A percentile compares a stretch with the other conserved stretches of the same genome.
Conservation (phyloP, 2,888 invertebrate species). For the Stenichneumon culpator region DNA sequence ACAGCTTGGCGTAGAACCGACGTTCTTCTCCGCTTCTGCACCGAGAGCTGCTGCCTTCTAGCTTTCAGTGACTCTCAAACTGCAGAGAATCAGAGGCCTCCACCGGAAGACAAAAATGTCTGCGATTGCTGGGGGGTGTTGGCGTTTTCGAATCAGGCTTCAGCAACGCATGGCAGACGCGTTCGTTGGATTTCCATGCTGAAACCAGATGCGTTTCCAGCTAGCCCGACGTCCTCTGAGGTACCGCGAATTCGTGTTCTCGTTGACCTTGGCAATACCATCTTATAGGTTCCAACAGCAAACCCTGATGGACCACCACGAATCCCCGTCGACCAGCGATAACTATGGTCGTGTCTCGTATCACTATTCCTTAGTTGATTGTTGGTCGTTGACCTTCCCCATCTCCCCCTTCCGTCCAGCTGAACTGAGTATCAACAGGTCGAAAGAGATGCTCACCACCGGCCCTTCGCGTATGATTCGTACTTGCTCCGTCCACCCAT, state of each 20-base stretch:
- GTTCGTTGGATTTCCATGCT: neutral
- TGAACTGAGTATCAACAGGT: conserved; percentile 64
- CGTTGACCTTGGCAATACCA: conserved; percentile 7
- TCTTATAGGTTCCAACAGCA: neutral
- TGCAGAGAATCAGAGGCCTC: conserved; percentile 1
- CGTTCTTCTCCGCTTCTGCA: conserved; percentile 76
- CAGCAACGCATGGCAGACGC: neutral
- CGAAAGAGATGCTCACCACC: conserved; percentile 61
- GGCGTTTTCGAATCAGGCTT: neutral
- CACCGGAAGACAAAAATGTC: neutral
- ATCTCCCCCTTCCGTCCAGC: conserved; percentile 45
- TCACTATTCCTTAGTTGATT: conserved; percentile 61
- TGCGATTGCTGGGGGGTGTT: neutral
- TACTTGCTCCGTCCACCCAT: conserved; percentile 37
- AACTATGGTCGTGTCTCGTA: conserved; percentile 64
- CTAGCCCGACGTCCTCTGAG: neutral
- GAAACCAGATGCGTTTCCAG: neutral
- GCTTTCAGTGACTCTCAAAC: conserved; percentile 67
- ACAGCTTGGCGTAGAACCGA: conserved; percentile 82
- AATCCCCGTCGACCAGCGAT: conserved; percentile 42
- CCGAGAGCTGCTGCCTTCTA: conserved; percentile 69
- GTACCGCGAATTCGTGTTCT: neutral
- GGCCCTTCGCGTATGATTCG: conserved; percentile 29
- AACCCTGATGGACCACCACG: conserved; percentile 32
- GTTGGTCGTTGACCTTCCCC: conserved; percentile 68